Evolutionary conservation across 2,797 vertebrate species (phyloP).

Genomic region (Pseudopleuronectes americanus): DNA sequence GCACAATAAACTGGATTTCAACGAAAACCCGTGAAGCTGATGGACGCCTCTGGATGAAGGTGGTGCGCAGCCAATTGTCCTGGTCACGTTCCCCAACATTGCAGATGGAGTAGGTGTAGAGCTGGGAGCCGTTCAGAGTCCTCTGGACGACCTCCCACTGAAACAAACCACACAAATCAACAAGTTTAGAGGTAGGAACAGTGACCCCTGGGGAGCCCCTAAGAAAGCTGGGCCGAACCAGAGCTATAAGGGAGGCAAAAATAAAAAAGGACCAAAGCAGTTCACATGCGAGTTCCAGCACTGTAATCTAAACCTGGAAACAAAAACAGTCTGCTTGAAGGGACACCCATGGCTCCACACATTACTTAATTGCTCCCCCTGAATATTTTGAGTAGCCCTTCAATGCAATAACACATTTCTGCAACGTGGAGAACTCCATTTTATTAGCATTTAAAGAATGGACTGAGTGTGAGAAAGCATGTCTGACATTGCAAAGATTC

Average conservation of each 20-base stretch:
- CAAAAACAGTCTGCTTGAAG: conserved; percentile 24
- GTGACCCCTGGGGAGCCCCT: conserved; percentile 32
- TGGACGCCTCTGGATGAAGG: conserved; percentile 93
- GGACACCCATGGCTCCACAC: conserved; percentile 5
- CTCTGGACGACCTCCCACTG: conserved; percentile 96
- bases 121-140: conserved; percentile 89
- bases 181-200: conserved; percentile 56
- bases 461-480: conserved; percentile 21
- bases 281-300: conserved; percentile 35
- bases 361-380: conserved; percentile 24
- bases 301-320: conserved; percentile 51
- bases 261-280: conserved; percentile 21
- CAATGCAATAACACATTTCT: conserved; percentile 41
- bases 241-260: conserved; percentile 48
- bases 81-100: conserved; percentile 92
- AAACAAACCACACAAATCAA: conserved; percentile 41
- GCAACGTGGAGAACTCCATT: conserved; percentile 16
- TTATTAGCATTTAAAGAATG: conserved; percentile 23
- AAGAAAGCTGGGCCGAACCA: conserved; percentile 47
- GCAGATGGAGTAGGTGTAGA: conserved; percentile 95
- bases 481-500: conserved; percentile 43
- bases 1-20: conserved; percentile 93
- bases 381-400: conserved; percentile 42
- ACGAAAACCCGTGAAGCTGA: conserved; percentile 91
- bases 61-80: conserved; percentile 98